Percentiles rank a stretch among this genome's conserved stretches.
Conservation (phyloP, 2,797 vertebrate species). For the Heterohyrax brucei region DNA sequence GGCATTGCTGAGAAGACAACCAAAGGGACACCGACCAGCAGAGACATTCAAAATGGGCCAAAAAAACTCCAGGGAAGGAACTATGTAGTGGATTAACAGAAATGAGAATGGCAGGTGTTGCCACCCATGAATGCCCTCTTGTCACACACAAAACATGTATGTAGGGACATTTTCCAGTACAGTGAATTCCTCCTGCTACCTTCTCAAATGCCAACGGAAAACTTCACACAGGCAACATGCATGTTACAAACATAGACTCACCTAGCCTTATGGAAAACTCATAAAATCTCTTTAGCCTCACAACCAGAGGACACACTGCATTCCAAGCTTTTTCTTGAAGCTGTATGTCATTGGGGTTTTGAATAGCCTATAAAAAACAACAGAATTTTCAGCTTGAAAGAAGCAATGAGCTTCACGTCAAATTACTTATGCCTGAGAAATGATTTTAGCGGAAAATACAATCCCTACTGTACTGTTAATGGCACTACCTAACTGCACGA, state of each 20-base stretch:
- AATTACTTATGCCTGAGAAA: background rate
- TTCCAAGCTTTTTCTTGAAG: slow-evolving; percentile 98
- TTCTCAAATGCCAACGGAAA: background rate
- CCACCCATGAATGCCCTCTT: background rate
- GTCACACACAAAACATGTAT: fast-evolving
- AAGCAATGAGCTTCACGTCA: background rate
- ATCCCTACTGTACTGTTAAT: background rate
- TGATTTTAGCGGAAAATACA: background rate
- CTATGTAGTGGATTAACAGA: background rate
- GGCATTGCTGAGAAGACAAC: background rate
- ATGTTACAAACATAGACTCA: slow-evolving; percentile 86
- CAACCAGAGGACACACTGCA: slow-evolving; percentile 97
- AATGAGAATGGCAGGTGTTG: background rate
- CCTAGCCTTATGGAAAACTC: slow-evolving; percentile 98
- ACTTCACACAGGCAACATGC: fast-evolving
- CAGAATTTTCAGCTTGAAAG: slow-evolving; percentile 7
- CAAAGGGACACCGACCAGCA: background rate
- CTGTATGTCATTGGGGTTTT: slow-evolving; percentile 96
- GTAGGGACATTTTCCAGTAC: background rate
- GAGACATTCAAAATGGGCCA: background rate
- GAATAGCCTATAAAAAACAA: slow-evolving; percentile 94
- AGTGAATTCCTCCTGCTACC: background rate
- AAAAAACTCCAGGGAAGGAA: background rate
- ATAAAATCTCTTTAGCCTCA: slow-evolving; percentile 98
- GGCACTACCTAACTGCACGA: background rate